Conservation (phyloP, 2,888 invertebrate genomes). For the Ariolimax columbianus region DNA sequence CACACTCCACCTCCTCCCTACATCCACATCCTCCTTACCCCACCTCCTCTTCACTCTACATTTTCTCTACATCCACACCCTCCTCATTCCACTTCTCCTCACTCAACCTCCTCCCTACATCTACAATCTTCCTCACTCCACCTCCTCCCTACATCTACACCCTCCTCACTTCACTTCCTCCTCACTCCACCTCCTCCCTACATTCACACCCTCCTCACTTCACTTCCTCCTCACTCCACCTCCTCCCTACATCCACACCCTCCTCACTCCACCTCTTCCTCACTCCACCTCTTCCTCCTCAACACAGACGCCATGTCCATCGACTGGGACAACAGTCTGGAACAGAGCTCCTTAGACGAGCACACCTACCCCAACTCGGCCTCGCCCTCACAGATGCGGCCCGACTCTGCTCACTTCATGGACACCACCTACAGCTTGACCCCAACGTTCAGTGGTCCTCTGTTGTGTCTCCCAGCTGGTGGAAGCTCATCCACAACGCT, state of each 20-base stretch:
- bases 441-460: conserved; percentile 11
- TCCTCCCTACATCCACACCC: background rate
- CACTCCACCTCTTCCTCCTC: background rate
- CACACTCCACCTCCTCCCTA: background rate
- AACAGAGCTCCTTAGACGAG: conserved; percentile 32
- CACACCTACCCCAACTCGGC: conserved; percentile 24
- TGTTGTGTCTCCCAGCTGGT: conserved; percentile 34
- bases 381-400: conserved; percentile 7
- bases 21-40: background rate
- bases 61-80: background rate
- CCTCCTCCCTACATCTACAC: too few relatives aligned
- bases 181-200: background rate
- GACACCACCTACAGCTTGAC: conserved; percentile 27
- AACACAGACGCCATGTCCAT: conserved; percentile 30
- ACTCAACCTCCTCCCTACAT: too few relatives aligned
- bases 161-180: too few relatives aligned
- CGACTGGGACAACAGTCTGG: conserved; percentile 49
- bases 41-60: too few relatives aligned
- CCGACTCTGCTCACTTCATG: conserved; percentile 35
- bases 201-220: background rate
- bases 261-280: background rate
- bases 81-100: background rate
- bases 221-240: background rate
- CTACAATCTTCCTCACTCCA: too few relatives aligned
- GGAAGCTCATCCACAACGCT: background rate